Conservation (phyloP, 2,113 vertebrate species). For the Arothron firmamentum region DNA sequence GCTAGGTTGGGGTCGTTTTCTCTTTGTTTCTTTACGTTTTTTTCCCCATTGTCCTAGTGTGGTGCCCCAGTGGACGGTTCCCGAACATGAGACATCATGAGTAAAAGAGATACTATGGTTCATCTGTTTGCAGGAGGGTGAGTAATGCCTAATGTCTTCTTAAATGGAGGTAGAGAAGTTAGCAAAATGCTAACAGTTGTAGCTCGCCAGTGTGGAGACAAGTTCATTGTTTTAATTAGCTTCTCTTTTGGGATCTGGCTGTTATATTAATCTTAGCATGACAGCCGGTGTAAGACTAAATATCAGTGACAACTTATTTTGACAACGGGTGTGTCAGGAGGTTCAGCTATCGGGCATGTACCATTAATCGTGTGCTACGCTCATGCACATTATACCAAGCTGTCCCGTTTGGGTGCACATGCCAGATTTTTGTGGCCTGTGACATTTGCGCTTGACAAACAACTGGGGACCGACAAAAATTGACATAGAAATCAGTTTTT, state of each 20-base stretch:
- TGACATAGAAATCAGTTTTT: too few species aligned
- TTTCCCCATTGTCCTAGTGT: slow-evolving; percentile 12
- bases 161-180: slow-evolving; percentile 19
- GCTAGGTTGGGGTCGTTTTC: slow-evolving; percentile 18
- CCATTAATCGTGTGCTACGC: slow-evolving; percentile 7
- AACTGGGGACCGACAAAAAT: too few species aligned
- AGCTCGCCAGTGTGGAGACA: slow-evolving; percentile 2
- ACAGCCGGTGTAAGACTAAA: slow-evolving; percentile 11
- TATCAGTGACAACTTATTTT: not conserved
- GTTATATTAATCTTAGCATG: too few species aligned
- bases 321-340: too few species aligned
- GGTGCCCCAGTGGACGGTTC: slow-evolving; percentile 53
- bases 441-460: not conserved
- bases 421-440: not conserved
- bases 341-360: not conserved
- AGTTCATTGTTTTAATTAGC: not conserved
- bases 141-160: slow-evolving; percentile 47
- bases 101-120: slow-evolving; percentile 91
- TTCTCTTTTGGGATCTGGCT: not conserved
- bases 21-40: not conserved
- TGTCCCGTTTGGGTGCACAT: not conserved
- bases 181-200: slow-evolving; percentile 20
- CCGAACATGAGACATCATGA: slow-evolving; percentile 88
- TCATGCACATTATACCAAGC: not conserved
- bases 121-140: slow-evolving; percentile 96